A percentile compares a stretch with the other conserved stretches of the same genome.
Conservation (phyloP, 2,888 invertebrate species). For the Torymus auratus region DNA sequence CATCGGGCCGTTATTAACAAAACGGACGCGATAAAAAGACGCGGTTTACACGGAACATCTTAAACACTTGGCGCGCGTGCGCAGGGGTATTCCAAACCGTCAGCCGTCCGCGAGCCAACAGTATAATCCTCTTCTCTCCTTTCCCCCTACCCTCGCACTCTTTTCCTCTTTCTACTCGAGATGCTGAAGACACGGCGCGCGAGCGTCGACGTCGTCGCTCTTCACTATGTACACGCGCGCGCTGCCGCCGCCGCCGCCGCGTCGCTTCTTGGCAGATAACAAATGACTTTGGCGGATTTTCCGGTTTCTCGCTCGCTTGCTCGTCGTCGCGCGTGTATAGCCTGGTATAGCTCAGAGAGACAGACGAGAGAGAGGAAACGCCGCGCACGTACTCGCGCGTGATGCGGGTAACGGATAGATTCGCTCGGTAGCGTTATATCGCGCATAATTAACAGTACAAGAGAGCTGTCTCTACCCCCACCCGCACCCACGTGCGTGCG, state of each 20-base stretch:
- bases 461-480: background rate
- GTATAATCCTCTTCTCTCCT: slow-evolving; percentile 15
- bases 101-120: slow-evolving; percentile 5
- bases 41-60: too few relatives aligned
- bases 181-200: background rate
- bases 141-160: background rate
- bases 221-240: background rate
- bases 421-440: slow-evolving; percentile 41
- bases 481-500: too few relatives aligned
- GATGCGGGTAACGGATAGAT: slow-evolving; percentile 44
- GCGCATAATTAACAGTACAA: slow-evolving; percentile 41
- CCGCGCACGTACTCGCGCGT: slow-evolving; percentile 54
- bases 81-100: background rate
- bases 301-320: slow-evolving; percentile 61
- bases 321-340: too few relatives aligned
- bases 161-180: background rate
- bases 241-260: background rate
- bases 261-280: slow-evolving; percentile 53
- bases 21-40: too few relatives aligned
- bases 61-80: background rate
- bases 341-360: too few relatives aligned
- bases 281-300: slow-evolving; percentile 65
- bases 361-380: too few relatives aligned
- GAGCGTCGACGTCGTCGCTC: background rate
- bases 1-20: too few relatives aligned